Conservation (phyloP, 2,888 invertebrate species). For the Plebejus argus region DNA sequence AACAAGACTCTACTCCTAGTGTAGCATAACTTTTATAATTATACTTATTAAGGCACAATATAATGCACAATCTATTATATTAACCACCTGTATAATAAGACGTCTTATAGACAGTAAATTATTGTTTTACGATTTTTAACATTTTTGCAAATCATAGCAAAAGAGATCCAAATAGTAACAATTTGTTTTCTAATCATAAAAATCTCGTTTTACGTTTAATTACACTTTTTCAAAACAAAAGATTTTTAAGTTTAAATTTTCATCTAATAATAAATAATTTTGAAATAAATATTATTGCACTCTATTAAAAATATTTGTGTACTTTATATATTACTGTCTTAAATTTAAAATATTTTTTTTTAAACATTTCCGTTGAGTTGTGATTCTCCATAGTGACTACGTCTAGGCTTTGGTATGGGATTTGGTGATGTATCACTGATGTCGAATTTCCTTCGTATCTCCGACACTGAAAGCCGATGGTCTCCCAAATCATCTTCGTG, state of each 20-base stretch:
- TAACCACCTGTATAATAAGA: neutral
- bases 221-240: neutral
- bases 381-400: slow-evolving; percentile 71
- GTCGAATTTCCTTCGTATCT: slow-evolving; percentile 78
- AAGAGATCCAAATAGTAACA: slow-evolving; percentile 8
- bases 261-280: slow-evolving; percentile 8
- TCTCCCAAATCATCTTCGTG: slow-evolving; percentile 66
- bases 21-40: neutral
- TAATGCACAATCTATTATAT: neutral
- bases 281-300: slow-evolving; percentile 23
- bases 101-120: neutral
- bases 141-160: neutral
- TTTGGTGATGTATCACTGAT: slow-evolving; percentile 73
- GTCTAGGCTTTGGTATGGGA: slow-evolving; percentile 81
- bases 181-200: neutral
- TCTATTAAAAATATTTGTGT: neutral
- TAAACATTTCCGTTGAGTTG: slow-evolving; percentile 49
- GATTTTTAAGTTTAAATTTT: neutral
- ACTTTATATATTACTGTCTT: slow-evolving; percentile 3
- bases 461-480: slow-evolving; percentile 64
- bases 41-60: neutral
- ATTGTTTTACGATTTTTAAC: neutral
- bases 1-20: neutral
- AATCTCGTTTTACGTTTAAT: neutral
- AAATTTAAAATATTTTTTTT: neutral